phyloP scores from a whole-genome alignment of 1,140 invertebrate species.

The Hetaerina americana region DNA sequence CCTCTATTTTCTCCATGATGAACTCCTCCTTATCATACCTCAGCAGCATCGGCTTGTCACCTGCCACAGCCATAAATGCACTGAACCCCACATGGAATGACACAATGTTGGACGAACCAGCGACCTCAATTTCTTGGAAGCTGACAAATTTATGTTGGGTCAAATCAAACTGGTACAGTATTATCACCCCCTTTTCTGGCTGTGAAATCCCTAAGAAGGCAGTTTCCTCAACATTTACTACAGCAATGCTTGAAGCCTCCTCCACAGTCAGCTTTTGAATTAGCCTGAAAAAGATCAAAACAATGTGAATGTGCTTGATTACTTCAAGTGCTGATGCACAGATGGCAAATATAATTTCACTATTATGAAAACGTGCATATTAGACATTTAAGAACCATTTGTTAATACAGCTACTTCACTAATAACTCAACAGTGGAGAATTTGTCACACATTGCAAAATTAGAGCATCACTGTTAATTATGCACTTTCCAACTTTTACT shows the following conservation, averaged over 20 bases:
- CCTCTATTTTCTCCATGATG: not conserved
- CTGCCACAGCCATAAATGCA: not conserved
- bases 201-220: not conserved
- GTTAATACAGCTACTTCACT: too few species aligned
- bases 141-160: not conserved
- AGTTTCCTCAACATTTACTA: not conserved
- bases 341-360: too few species aligned
- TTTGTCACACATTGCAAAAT: too few species aligned
- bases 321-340: too few species aligned
- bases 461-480: too few species aligned
- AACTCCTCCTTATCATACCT: not conserved
- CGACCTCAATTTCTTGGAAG: not conserved
- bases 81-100: not conserved
- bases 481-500: too few species aligned
- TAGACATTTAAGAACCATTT: too few species aligned
- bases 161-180: not conserved
- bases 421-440: too few species aligned
- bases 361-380: too few species aligned
- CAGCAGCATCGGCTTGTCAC: not conserved
- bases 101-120: not conserved
- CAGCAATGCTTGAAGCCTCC: not conserved
- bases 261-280: not conserved
- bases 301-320: too few species aligned
- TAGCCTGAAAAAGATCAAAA: not conserved
- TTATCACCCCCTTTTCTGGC: not conserved